Percentiles rank a stretch among this genome's conserved stretches.
phyloP scores from a whole-genome alignment of 2,888 invertebrate genomes.

The Chelonus formosanus region DNA sequence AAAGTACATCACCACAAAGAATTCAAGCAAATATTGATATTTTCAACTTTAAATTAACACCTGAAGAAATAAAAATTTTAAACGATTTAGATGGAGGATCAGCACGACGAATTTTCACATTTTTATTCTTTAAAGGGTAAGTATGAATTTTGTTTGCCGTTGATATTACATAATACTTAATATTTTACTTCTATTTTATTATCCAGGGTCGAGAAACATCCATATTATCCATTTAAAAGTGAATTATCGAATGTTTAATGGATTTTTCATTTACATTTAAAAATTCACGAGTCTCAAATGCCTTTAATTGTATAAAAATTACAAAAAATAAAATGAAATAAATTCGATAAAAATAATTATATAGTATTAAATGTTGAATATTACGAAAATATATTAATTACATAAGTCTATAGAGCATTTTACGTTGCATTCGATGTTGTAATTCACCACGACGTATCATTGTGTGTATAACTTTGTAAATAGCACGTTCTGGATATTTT shows the following conservation, averaged over 20 bases:
- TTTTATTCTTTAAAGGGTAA: slow-evolving; percentile 67
- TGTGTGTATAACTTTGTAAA: slow-evolving; percentile 90
- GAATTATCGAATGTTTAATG: slow-evolving; percentile 38
- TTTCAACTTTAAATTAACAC: slow-evolving; percentile 71
- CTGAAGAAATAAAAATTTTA: slow-evolving; percentile 69
- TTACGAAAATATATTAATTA: slow-evolving; percentile 58
- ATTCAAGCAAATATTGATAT: slow-evolving; percentile 76
- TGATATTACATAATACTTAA: too few relatives aligned
- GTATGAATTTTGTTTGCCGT: slow-evolving; percentile 6
- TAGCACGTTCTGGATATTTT: slow-evolving; percentile 86
- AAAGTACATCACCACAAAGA: slow-evolving; percentile 76
- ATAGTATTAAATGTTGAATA: too few relatives aligned
- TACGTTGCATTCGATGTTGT: slow-evolving; percentile 95
- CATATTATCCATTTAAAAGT: slow-evolving; percentile 73
- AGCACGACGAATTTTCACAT: slow-evolving; percentile 74
- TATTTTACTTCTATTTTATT: neutral
- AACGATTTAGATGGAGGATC: slow-evolving; percentile 72
- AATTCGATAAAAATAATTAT: too few relatives aligned
- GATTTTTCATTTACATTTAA: neutral
- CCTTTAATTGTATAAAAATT: too few relatives aligned
- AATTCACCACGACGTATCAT: slow-evolving; percentile 96
- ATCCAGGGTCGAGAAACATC: slow-evolving; percentile 73
- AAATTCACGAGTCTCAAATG: neutral
- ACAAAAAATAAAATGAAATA: neutral
- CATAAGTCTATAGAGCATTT: slow-evolving; percentile 93